phyloP scores from a whole-genome alignment of 1,140 invertebrate genomes.

The Anoplophora glabripennis region DNA sequence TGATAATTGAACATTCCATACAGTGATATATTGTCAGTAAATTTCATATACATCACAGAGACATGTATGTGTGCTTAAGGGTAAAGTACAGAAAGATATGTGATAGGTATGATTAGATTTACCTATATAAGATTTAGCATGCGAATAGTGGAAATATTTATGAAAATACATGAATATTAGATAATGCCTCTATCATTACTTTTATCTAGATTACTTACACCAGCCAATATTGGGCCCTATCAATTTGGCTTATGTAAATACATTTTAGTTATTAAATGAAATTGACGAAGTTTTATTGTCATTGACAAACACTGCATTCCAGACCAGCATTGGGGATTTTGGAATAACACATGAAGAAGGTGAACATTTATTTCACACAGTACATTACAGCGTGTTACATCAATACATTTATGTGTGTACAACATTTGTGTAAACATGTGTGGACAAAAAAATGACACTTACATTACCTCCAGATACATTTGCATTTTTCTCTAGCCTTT shows the following conservation, averaged over 20 bases:
- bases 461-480: too few species aligned
- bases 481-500: too few species aligned
- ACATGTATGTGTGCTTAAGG: not conserved
- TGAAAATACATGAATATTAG: not conserved
- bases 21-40: conserved; percentile 17
- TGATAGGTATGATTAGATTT: not conserved
- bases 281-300: conserved; percentile 4
- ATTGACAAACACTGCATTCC: not conserved
- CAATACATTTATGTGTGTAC: too few species aligned
- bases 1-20: conserved; percentile 17
- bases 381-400: too few species aligned
- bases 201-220: not conserved
- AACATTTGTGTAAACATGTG: too few species aligned
- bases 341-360: too few species aligned
- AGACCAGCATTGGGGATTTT: too few species aligned
- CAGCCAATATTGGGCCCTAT: conserved; percentile 17
- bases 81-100: not conserved
- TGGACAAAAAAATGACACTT: too few species aligned
- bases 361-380: too few species aligned
- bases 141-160: not conserved
- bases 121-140: conserved; percentile 1
- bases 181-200: not conserved
- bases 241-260: conserved; percentile 14
- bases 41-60: conserved; percentile 20
- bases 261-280: not conserved